Conservation (phyloP, 1,140 invertebrate species). For the Andrena cerasifolii region DNA sequence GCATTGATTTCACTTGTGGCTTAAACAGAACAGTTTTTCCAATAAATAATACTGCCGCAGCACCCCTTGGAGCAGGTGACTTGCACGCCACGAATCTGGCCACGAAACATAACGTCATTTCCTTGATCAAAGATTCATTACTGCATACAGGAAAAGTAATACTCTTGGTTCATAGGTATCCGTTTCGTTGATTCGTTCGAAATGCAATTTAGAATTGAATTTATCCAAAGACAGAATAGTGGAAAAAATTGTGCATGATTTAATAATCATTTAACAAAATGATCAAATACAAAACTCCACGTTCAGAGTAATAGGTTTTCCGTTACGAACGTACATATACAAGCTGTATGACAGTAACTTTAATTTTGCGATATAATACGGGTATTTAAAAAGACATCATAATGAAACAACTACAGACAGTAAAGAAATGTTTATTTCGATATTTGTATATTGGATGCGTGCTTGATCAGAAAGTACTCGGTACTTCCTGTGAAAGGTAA, state of each 20-base stretch:
- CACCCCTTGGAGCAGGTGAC: slow-evolving; percentile 43
- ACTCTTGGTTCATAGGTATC: neutral
- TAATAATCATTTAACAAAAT: slow-evolving; percentile 7
- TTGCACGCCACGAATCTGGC: slow-evolving; percentile 56
- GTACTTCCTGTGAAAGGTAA: slow-evolving; percentile 2
- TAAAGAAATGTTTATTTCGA: neutral
- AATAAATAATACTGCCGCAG: slow-evolving; percentile 25
- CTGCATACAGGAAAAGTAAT: neutral
- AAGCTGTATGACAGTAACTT: neutral
- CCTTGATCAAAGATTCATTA: slow-evolving; percentile 21
- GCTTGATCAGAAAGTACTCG: neutral
- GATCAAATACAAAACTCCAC: neutral
- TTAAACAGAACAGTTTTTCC: slow-evolving; percentile 7
- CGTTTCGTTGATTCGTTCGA: neutral
- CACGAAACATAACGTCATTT: slow-evolving; percentile 53
- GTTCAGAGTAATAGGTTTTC: neutral
- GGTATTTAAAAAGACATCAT: neutral
- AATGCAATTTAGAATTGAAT: neutral
- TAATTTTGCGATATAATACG: neutral
- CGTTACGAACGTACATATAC: neutral
- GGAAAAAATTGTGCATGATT: neutral
- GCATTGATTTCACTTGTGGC: slow-evolving; percentile 54
- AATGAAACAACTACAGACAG: neutral
- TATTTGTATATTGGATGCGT: neutral
- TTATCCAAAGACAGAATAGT: neutral